These are phyloP conservation scores for Thymelicus sylvestris DNA, from an alignment of 2,888 invertebrate species.

Conservation along the genomic window DNA sequence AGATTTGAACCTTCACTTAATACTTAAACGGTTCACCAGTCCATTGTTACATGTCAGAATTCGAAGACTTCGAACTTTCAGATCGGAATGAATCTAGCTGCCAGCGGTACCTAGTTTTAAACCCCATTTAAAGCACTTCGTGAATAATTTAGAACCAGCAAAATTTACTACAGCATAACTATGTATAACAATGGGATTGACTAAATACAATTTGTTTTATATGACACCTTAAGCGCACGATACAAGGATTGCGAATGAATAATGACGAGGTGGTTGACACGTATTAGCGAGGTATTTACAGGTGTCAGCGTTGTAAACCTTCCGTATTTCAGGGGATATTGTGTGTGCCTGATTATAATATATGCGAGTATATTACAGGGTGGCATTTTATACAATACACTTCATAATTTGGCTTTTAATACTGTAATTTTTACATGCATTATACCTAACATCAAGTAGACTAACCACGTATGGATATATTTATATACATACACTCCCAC, in stretches of 20 bases:
- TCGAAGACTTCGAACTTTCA: background rate
- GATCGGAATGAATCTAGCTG: background rate
- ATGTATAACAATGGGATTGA: background rate
- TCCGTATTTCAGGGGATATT: background rate
- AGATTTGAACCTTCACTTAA: background rate
- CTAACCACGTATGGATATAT: too few species aligned
- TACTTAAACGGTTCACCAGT: background rate
- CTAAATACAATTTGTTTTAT: background rate
- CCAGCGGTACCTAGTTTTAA: conserved; percentile 4
- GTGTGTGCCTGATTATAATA: background rate
- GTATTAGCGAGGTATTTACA: background rate
- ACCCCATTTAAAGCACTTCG: background rate
- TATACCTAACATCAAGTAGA: too few species aligned
- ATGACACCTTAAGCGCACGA: background rate
- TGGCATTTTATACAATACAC: too few species aligned
- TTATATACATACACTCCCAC: too few species aligned
- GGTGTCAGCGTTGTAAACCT: background rate
- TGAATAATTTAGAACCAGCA: background rate
- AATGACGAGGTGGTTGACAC: background rate
- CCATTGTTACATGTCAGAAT: conserved; percentile 1
- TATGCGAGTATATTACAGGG: background rate
- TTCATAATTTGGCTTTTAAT: too few species aligned
- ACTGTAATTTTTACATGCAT: too few species aligned
- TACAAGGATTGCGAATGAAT: background rate
- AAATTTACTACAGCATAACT: background rate